Percentiles rank a stretch among this genome's conserved stretches.
phyloP scores from a whole-genome alignment of 2,797 vertebrate genomes.

The Anguilla obscura region DNA sequence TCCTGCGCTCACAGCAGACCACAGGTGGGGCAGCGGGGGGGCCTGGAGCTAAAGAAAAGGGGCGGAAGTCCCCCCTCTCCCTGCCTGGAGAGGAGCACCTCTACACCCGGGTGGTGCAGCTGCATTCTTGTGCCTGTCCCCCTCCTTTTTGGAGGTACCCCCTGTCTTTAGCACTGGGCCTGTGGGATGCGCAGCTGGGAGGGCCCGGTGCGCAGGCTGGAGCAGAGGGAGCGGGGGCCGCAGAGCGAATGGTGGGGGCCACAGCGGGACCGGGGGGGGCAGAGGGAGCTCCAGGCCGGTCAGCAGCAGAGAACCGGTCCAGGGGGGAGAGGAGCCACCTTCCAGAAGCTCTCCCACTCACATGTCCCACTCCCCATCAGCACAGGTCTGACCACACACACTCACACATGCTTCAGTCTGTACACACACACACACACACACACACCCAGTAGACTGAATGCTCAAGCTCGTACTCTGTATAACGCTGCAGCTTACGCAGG shows the following conservation, averaged over 20 bases:
- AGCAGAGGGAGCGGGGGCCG: background rate
- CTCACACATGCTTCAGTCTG: background rate
- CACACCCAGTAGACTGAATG: background rate
- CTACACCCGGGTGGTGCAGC: slow-evolving; percentile 75
- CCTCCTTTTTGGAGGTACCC: slow-evolving; percentile 78
- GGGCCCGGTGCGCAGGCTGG: slow-evolving; percentile 22
- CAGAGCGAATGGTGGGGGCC: background rate
- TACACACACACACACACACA: background rate
- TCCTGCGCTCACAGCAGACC: slow-evolving; percentile 27
- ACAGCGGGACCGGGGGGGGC: background rate
- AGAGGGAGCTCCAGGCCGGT: background rate
- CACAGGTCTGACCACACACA: slow-evolving; percentile 77
- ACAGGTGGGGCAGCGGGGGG: slow-evolving; percentile 17
- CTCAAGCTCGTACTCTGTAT: background rate
- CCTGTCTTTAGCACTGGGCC: slow-evolving; percentile 74
- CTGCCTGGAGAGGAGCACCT: slow-evolving; percentile 54
- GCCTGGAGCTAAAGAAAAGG: slow-evolving; percentile 40
- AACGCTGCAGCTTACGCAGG: background rate
- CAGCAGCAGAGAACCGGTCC: background rate
- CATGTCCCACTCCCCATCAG: slow-evolving; percentile 79
- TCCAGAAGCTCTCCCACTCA: slow-evolving; percentile 75
- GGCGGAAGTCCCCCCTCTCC: slow-evolving; percentile 34
- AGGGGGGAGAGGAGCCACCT: slow-evolving; percentile 54
- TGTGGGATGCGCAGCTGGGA: slow-evolving; percentile 40
- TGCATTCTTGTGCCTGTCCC: slow-evolving; percentile 71